Base-by-base conservation (phyloP, 2,113 vertebrate species). In the Nibea albiflora region DNA sequence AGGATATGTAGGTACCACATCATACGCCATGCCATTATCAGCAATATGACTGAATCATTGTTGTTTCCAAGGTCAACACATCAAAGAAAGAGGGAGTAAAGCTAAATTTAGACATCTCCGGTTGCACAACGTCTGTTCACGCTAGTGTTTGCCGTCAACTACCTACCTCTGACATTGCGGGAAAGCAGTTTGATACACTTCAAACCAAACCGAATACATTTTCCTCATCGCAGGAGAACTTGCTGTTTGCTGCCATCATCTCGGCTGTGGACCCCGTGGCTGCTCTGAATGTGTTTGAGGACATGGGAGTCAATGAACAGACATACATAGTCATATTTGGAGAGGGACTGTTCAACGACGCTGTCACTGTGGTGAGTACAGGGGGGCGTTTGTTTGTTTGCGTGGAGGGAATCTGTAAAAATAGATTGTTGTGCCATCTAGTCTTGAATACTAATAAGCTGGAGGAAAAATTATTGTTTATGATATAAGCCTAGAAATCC, bases 251-350 rank as follows among this genome's bases (percentile, higher is more conserved):
- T 73, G 95, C 97, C 89, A 95, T 99, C 72, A 97, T 98, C 90
- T 97, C 97, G 1, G 96, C 98, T 0, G 97, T 99, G 87, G 98
- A 98, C 84, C 97, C 98, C 0, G 97, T 99, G 85, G 97, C 97
- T 0, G 97, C 97, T 62, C 94, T 98, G 0, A 95, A 96, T 0
- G 98, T 98, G 79, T 98, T 98, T 50, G 97, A 99, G 91, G 97
- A 99, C 70, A 96, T 98, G 65, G 96, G 95, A 1, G 95, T 98
- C 81, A 96, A 98, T 0, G 98, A 99, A 82, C 98, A 98, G 87
- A 96, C 96, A 53, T 97, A 98, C 76, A 98, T 98, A 64, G 93
- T 99, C 87, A 96, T 97, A 46, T 99, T 98, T 70, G 97, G 97
- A 49, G 97, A 99, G 86, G 97, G 97, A 11, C 92, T 99, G 73